A percentile compares a stretch with the other conserved stretches of the same genome.
These are phyloP conservation scores for Lutraria rhynchaena DNA, from an alignment of 1,140 invertebrate species.

Conservation along the genomic window DNA sequence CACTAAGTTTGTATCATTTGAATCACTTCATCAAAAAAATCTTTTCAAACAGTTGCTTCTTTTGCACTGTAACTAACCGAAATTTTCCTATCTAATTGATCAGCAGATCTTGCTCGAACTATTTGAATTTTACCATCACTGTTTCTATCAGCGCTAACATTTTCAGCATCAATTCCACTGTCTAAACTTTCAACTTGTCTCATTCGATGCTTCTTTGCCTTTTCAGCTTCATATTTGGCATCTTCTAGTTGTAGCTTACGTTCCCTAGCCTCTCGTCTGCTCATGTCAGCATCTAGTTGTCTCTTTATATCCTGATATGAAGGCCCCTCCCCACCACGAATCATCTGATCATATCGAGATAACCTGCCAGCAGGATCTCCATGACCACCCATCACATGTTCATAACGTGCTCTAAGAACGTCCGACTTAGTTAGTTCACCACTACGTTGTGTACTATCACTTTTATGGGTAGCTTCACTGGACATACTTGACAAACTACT, in stretches of 20 bases:
- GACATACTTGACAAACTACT: constrained; percentile 55
- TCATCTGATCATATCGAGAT: constrained; percentile 14
- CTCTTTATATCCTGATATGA: constrained; percentile 42
- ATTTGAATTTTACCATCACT: constrained; percentile 54
- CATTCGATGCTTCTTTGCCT: constrained; percentile 43
- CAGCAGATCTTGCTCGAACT: constrained; percentile 46
- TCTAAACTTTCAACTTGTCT: constrained; percentile 53
- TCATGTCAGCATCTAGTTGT: constrained; percentile 53
- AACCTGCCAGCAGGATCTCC: constrained; percentile 51
- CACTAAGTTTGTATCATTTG: too few species aligned
- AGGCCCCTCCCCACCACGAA: constrained; percentile 19
- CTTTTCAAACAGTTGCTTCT: constrained; percentile 46
- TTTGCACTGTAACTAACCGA: constrained; percentile 22
- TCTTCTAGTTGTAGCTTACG: constrained; percentile 26
- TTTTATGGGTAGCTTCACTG: constrained; percentile 55
- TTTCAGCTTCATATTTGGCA: constrained; percentile 37
- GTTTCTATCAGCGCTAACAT: constrained; percentile 30
- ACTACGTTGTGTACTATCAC: constrained; percentile 54
- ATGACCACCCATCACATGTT: constrained; percentile 28
- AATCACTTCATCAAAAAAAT: too few species aligned
- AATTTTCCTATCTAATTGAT: constrained; percentile 43
- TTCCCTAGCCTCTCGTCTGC: constrained; percentile 46
- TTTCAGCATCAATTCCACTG: constrained; percentile 52
- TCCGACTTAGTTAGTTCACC: constrained; percentile 52
- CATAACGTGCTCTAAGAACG: constrained; percentile 43